phyloP scores from a whole-genome alignment of 2,888 invertebrate genomes.

The Andricus curvator region DNA sequence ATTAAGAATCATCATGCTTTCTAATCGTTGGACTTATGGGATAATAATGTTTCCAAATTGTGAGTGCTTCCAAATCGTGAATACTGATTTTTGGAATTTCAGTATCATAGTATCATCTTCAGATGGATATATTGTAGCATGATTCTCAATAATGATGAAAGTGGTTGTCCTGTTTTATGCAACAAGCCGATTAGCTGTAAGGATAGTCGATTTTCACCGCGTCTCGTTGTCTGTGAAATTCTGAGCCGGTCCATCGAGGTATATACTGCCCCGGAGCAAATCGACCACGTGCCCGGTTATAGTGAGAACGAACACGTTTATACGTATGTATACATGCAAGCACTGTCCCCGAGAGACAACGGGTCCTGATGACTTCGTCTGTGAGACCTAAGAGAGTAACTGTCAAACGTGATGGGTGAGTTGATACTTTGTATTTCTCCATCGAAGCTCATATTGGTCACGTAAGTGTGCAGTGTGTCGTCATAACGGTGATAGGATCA shows the following conservation, averaged over 20 bases:
- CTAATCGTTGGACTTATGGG: too few species aligned
- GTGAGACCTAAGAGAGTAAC: constrained; percentile 47
- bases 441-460: constrained; percentile 31
- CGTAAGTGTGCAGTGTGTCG: constrained; percentile 33
- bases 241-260: constrained; percentile 61
- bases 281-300: constrained; percentile 48
- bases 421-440: constrained; percentile 47
- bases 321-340: not conserved
- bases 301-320: not conserved
- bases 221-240: constrained; percentile 43
- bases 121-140: too few species aligned
- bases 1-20: too few species aligned
- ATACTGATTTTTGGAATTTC: too few species aligned
- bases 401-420: constrained; percentile 53
- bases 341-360: not conserved
- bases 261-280: constrained; percentile 53
- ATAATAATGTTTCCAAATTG: too few species aligned
- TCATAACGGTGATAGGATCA: constrained; percentile 38
- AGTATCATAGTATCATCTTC: too few species aligned
- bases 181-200: not conserved
- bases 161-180: not conserved
- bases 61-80: too few species aligned
- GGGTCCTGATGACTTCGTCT: not conserved
- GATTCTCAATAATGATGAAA: constrained; percentile 5
- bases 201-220: constrained; percentile 16